Percentiles rank a stretch among this genome's conserved stretches.
Evolutionary conservation across 2,888 invertebrate genomes (phyloP).

Genomic region (Mimas tiliae): DNA sequence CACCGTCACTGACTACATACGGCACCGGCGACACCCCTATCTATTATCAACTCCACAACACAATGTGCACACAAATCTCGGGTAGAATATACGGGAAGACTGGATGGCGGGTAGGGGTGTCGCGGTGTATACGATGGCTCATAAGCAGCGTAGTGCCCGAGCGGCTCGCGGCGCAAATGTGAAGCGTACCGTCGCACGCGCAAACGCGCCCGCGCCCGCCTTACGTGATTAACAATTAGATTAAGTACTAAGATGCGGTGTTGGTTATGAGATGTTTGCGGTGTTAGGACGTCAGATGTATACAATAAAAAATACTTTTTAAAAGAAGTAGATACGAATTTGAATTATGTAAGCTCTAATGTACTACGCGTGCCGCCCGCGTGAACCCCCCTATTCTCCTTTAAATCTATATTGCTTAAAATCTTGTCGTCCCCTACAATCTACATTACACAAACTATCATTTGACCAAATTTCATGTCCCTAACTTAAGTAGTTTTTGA

Average conservation of each 20-base stretch:
- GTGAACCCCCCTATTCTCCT: no score
- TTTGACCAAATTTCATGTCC: no score
- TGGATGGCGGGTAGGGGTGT: constrained; percentile 49
- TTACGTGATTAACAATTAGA: constrained; percentile 66
- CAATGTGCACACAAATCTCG: constrained; percentile 14
- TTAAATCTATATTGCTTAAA: no score
- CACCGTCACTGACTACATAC: constrained; percentile 74
- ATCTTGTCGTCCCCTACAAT: no score
- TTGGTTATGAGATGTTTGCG: constrained; percentile 11
- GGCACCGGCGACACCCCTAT: constrained; percentile 61
- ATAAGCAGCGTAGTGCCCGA: constrained; percentile 66
- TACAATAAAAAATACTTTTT: no score
- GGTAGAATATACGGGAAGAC: constrained; percentile 28
- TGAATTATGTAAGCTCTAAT: no score
- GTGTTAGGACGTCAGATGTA: neutral
- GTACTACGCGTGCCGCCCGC: no score
- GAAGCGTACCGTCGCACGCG: constrained; percentile 78
- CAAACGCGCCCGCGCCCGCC: constrained; percentile 61
- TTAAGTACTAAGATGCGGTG: constrained; percentile 54
- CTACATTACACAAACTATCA: no score
- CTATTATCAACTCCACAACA: neutral
- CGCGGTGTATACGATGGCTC: constrained; percentile 54
- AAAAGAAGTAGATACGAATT: neutral
- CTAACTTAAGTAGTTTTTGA: no score
- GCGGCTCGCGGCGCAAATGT: constrained; percentile 76